Conservation (phyloP, 2,797 vertebrate species). For the Gallinago stenura region DNA sequence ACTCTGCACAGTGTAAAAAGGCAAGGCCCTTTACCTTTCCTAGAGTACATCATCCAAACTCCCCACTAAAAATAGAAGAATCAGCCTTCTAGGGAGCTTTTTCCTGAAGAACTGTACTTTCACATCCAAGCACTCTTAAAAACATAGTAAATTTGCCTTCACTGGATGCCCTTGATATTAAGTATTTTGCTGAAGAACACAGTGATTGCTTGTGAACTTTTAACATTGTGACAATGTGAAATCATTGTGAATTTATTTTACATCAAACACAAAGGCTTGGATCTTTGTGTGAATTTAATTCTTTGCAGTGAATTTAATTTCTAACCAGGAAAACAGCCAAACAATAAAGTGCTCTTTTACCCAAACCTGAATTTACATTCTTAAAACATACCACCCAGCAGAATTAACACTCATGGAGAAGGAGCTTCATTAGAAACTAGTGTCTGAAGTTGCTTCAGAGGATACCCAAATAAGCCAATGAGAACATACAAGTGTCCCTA, state of each 20-base stretch:
- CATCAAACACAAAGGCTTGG: not conserved
- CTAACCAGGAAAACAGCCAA: not conserved
- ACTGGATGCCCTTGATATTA: not conserved
- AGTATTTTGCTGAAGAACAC: not conserved
- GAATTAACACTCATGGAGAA: not conserved
- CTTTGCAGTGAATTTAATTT: not conserved
- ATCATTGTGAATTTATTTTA: not conserved
- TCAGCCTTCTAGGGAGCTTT: not conserved
- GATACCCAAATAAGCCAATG: not conserved
- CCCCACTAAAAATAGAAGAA: not conserved
- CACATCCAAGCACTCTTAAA: not conserved
- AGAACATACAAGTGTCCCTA: not conserved
- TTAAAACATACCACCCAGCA: not conserved
- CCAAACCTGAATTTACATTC: not conserved
- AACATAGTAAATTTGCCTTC: not conserved
- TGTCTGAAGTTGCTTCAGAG: not conserved
- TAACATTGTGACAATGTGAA: not conserved
- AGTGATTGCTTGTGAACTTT: not conserved
- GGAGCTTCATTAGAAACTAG: not conserved
- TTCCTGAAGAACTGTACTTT: not conserved
- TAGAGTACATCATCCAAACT: not conserved
- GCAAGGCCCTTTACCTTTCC: not conserved
- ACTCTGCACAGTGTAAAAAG: accelerated
- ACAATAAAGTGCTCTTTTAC: not conserved
- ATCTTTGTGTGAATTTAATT: no score